Base-by-base conservation (phyloP, 2,888 invertebrate species). In the Taphrorychus bicolor region DNA sequence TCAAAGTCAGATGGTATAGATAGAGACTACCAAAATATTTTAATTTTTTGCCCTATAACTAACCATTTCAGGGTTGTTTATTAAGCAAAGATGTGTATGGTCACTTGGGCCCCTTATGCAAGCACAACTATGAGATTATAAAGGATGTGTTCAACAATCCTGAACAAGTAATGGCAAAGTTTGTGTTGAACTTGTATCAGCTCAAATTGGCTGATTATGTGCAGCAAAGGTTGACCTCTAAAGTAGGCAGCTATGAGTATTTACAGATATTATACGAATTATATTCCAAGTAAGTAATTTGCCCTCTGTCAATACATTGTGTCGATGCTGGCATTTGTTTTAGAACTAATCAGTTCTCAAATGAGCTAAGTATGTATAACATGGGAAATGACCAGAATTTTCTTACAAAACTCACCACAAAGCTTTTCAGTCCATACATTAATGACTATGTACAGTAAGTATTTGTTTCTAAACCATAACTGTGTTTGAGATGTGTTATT, bases 91-190 rank as follows among this genome's bases (percentile, higher is more conserved):
- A 97, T 80, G 91, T 98, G 61, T 98, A 97, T 83, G 88, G 89
- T 57, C 92, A 97, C 67, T 92, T 98, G 9, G 85, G 96, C 49
- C 94, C 94, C 0, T 85, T 98, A 73, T 98, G 97, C 82, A 91
- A 91, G 75, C 91, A 91, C 78, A 96, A 94, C 83, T 88, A 94
- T 81, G 87, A 89, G 75, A 87, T 92, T 70, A 93, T 95, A 70
- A 90, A 90, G 78, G 91, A 92, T 78, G 97, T 99, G 0, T 99
- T 99, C 80, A 91, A 91, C 4, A 96, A 95, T 82, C 96, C 97
- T 0, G 95, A 97, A 73, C 94, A 95, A 84, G 97, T 99, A 5
- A 97, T 98, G 95, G 93, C 95, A 66, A 98, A 98, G 84, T 96
- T 98, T 82, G 94, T 99, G 51, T 86, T 98, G 16, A 97, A 97